Percentiles rank a stretch among this genome's conserved stretches.
Conservation (phyloP, 2,888 invertebrate genomes). For the Lymantria monacha region DNA sequence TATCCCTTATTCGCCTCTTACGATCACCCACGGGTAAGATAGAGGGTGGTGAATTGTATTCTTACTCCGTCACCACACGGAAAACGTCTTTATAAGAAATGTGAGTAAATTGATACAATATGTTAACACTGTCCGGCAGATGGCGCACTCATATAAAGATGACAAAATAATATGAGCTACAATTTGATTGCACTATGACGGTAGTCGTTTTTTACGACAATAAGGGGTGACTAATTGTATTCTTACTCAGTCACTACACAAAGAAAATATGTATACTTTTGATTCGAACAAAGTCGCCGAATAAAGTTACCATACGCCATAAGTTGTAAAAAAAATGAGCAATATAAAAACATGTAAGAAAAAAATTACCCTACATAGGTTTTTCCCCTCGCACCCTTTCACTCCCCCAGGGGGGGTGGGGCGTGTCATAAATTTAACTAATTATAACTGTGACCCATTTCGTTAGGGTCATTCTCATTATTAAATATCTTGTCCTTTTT, state of each 20-base stretch:
- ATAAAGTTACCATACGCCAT: not conserved
- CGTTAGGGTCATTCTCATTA: slow-evolving; percentile 5
- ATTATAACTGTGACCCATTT: slow-evolving; percentile 44
- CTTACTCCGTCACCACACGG: not conserved
- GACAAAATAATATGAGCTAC: too few species aligned
- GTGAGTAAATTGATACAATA: too few species aligned
- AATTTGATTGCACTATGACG: too few species aligned
- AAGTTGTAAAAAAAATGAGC: not conserved
- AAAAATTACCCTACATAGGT: not conserved
- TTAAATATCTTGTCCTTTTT: not conserved
- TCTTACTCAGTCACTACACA: not conserved
- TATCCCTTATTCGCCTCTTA: not conserved
- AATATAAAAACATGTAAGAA: not conserved
- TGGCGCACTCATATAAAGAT: too few species aligned
- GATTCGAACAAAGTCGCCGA: too few species aligned
- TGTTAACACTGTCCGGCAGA: too few species aligned
- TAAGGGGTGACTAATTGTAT: not conserved
- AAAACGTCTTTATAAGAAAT: too few species aligned
- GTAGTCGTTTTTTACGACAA: too few species aligned
- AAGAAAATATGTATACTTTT: too few species aligned
- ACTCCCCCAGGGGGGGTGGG: slow-evolving; percentile 28
- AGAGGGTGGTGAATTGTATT: not conserved
- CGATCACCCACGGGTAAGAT: not conserved
- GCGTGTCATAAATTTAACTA: slow-evolving; percentile 53
- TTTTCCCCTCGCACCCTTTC: not conserved